phyloP scores from a whole-genome alignment of 2,888 invertebrate species.

The Ormyrus thymus region DNA sequence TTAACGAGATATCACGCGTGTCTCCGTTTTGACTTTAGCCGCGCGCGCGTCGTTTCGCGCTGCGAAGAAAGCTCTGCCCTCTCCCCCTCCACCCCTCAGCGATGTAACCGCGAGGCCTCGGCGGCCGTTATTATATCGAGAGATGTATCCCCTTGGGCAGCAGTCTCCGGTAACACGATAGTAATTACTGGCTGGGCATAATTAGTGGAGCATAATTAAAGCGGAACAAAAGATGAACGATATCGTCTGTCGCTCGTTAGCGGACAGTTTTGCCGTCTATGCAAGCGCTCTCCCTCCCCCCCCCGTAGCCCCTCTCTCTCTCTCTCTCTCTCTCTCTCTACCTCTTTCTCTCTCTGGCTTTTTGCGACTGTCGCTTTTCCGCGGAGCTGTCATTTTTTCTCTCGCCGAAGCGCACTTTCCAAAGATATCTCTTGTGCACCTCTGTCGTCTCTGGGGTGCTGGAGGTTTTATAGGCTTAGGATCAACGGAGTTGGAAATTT shows the following conservation, averaged over 20 bases:
- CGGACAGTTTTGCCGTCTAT: constrained; percentile 64
- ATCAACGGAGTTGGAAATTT: no score
- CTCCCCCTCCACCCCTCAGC: not conserved
- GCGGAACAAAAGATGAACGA: constrained; percentile 70
- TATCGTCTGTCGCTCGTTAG: constrained; percentile 72
- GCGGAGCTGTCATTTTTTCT: no score
- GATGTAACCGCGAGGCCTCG: constrained; percentile 10
- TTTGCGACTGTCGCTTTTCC: no score
- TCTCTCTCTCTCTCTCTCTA: not conserved
- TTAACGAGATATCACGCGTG: no score
- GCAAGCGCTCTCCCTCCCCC: not conserved
- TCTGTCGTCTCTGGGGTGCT: no score
- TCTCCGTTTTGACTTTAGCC: not conserved
- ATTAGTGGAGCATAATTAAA: constrained; percentile 71
- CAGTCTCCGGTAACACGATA: constrained; percentile 70
- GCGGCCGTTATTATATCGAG: constrained; percentile 60
- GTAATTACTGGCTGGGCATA: constrained; percentile 71
- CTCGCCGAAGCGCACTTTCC: no score
- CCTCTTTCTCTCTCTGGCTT: not conserved
- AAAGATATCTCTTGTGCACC: no score
- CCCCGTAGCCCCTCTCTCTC: not conserved
- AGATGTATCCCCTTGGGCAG: constrained; percentile 66
- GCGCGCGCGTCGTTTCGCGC: not conserved
- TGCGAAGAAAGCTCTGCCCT: not conserved
- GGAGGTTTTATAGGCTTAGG: no score